Evolutionary conservation across 2,888 invertebrate genomes (phyloP).

Genomic region (Ophraella communa): DNA sequence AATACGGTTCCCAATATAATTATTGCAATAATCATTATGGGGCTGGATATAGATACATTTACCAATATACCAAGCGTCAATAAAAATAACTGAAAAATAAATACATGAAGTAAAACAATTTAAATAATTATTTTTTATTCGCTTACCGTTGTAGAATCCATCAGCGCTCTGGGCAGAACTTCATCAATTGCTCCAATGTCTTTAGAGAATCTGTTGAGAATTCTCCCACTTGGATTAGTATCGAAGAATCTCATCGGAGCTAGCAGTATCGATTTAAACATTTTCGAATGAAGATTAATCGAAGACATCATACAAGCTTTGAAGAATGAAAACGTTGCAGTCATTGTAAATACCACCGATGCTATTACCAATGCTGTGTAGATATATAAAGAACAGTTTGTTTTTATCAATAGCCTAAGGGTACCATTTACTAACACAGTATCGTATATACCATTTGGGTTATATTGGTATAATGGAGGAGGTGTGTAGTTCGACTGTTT

Average conservation of each 20-base stretch:
- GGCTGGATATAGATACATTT: conserved; percentile 73
- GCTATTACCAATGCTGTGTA: conserved; percentile 66
- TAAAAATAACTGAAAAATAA: conserved; percentile 14
- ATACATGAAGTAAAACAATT: background rate
- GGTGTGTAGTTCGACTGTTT: background rate
- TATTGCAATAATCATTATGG: conserved; percentile 69
- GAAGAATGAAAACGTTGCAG: conserved; percentile 72
- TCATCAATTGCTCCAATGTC: conserved; percentile 82
- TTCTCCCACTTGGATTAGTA: conserved; percentile 78
- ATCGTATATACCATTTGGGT: conserved; percentile 9
- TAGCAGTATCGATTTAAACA: conserved; percentile 74
- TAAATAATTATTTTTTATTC: too few species aligned
- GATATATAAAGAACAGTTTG: conserved; percentile 50
- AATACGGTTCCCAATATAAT: conserved; percentile 69
- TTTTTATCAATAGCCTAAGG: conserved; percentile 28
- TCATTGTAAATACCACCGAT: conserved; percentile 67
- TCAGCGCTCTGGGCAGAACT: conserved; percentile 67
- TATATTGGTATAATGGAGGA: background rate
- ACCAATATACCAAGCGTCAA: conserved; percentile 66
- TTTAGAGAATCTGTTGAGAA: conserved; percentile 81
- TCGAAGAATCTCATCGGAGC: conserved; percentile 77
- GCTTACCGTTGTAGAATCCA: conserved; percentile 66
- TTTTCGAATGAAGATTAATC: conserved; percentile 73
- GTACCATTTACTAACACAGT: conserved; percentile 1
- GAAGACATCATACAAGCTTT: conserved; percentile 79